Evolutionary conservation across 2,113 vertebrate genomes (phyloP), one percentile per base, ranked within the genome.

Genomic region (Cynocephalus volans): DNA sequence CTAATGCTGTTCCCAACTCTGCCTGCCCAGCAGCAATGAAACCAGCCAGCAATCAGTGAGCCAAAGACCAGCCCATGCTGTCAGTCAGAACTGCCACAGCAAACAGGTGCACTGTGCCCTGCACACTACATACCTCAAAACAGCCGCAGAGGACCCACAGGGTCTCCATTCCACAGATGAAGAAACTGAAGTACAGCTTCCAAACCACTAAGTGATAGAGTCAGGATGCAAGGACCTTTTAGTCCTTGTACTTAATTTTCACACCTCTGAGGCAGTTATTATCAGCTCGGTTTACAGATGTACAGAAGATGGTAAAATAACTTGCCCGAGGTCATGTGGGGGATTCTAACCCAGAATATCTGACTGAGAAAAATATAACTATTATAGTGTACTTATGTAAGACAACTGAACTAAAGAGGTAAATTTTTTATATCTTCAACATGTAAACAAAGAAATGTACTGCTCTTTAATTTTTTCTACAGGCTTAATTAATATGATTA

Each of bases 71-170:
- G 54, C 70, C 31, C 15, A 4, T 5, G 14, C 18, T 26, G 3
- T n/a, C 77, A 81, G 21, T 4, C 84, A 72, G 18, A 94, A 73
- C n/a, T 58, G 52, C 56, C 94, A 86, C 11, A 48, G 54, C 3
- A 45, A 45, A 56, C 15, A 17, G 0, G 1, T 6, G 9, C 9
- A 48, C 70, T 41, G 41, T 41, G 41, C 41, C 41, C 41, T 41
- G 41, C 41, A 41, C 41, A 17, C n/a, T 45, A 54, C 4, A 26
- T 12, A 48, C 65, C 75, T 58, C 17, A 13, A 33, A 65, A 54
- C 0, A 12, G 21, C 24, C 9, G 5, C 5, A 2, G 6, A 24
- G 28, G 21, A 54, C 28, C 36, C 8, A 21, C 4, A 60, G 28
- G 11, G 36, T n/a, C 70, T 82, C 70, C 15, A 28, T 23, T 21